phyloP scores from a whole-genome alignment of 1,140 invertebrate genomes.

The Rhopalosiphum maidis region DNA sequence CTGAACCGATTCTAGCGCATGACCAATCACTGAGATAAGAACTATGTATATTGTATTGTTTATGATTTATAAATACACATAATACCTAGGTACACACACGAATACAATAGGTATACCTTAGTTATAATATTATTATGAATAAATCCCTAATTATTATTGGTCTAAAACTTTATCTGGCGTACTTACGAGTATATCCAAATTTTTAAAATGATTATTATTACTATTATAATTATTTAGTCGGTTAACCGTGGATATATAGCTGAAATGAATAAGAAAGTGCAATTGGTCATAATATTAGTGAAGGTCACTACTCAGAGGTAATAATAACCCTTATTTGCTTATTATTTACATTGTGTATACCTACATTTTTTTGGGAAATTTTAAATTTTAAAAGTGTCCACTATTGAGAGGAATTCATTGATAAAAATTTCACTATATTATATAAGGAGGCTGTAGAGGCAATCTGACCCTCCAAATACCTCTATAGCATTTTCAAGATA shows the following conservation, averaged over 20 bases:
- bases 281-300: background rate
- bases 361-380: too few relatives aligned
- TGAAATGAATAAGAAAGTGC: background rate
- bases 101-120: background rate
- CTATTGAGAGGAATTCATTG: too few relatives aligned
- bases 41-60: background rate
- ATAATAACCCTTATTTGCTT: too few relatives aligned
- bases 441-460: too few relatives aligned
- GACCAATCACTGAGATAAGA: background rate
- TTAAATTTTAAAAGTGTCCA: too few relatives aligned
- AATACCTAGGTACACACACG: background rate
- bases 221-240: background rate
- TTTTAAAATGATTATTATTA: background rate
- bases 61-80: background rate
- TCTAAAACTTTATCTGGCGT: background rate
- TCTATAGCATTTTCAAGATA: background rate
- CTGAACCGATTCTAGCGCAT: too few relatives aligned
- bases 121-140: background rate
- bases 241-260: background rate
- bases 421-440: too few relatives aligned
- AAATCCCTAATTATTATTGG: background rate
- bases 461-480: too few relatives aligned
- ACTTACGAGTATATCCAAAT: background rate
- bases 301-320: too few relatives aligned
- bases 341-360: too few relatives aligned